A percentile compares a stretch with the other conserved stretches of the same genome.
Evolutionary conservation across 2,113 vertebrate species (phyloP).

Genomic region (Petaurus breviceps): DNA sequence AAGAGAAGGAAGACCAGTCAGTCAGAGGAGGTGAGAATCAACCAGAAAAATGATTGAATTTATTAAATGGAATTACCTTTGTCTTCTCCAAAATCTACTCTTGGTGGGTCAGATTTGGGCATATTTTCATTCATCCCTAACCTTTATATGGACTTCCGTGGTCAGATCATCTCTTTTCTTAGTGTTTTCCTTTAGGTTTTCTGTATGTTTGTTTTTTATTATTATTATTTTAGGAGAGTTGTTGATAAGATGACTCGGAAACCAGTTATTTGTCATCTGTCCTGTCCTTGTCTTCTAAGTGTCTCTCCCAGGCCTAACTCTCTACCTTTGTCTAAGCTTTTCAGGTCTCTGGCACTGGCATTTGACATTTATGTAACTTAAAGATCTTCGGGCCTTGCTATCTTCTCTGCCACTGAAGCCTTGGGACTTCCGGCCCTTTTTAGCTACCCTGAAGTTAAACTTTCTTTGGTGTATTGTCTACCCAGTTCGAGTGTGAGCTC

Average conservation of each 20-base stretch:
- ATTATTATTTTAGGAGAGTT: not conserved
- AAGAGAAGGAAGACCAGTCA: slow-evolving; percentile 97
- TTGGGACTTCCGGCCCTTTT: not conserved
- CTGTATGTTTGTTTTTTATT: not conserved
- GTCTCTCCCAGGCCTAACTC: not conserved
- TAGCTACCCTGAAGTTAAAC: not conserved
- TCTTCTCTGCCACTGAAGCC: no score
- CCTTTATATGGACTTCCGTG: not conserved
- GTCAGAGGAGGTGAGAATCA: slow-evolving; percentile 93
- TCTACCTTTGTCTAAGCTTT: not conserved
- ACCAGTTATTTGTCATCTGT: not conserved
- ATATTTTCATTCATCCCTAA: not conserved
- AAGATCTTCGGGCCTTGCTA: no score
- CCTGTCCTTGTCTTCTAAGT: not conserved
- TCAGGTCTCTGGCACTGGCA: not conserved
- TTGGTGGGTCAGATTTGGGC: not conserved
- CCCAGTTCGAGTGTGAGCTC: not conserved
- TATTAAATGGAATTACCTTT: not conserved
- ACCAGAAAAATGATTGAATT: not conserved
- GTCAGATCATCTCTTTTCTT: not conserved
- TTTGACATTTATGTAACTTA: not conserved
- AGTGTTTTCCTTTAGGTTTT: not conserved
- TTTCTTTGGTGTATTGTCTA: not conserved
- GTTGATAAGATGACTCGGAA: not conserved
- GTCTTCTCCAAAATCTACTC: not conserved